Conservation (phyloP, 2,113 vertebrate genomes). For the Amazona vittata region DNA sequence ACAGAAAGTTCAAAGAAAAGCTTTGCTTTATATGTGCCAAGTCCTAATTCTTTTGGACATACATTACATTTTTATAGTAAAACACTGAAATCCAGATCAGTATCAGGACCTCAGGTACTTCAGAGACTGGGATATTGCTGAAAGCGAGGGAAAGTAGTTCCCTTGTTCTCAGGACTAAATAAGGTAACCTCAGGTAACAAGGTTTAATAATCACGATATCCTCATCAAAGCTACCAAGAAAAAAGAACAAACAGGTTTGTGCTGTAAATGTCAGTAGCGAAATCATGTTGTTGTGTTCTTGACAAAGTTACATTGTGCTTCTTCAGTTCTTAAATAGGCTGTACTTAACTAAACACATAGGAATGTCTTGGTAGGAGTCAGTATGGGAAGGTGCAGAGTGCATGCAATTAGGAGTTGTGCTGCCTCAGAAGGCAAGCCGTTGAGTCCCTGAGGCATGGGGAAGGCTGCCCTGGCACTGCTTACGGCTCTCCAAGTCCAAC, state of each 20-base stretch:
- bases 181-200: not conserved
- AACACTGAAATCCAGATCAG: not conserved
- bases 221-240: not conserved
- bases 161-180: not conserved
- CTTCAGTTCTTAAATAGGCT: not conserved
- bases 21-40: not conserved
- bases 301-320: not conserved
- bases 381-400: not conserved
- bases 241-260: not conserved
- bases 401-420: not conserved
- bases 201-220: not conserved
- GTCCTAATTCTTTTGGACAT: not conserved
- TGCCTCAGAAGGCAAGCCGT: not conserved
- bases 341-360: not conserved
- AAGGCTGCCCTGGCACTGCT: not conserved
- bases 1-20: not conserved
- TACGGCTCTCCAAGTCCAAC: not conserved
- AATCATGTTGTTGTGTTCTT: not conserved
- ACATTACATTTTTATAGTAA: not conserved
- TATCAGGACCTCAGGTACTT: not conserved
- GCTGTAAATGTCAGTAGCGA: not conserved
- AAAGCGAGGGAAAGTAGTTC: not conserved
- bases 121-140: not conserved
- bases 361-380: not conserved
- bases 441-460: rapidly evolving